Evolutionary conservation across 1,140 invertebrate species (phyloP), one percentile per base, ranked within the genome.

Genomic region (Steinernema feltiae): DNA sequence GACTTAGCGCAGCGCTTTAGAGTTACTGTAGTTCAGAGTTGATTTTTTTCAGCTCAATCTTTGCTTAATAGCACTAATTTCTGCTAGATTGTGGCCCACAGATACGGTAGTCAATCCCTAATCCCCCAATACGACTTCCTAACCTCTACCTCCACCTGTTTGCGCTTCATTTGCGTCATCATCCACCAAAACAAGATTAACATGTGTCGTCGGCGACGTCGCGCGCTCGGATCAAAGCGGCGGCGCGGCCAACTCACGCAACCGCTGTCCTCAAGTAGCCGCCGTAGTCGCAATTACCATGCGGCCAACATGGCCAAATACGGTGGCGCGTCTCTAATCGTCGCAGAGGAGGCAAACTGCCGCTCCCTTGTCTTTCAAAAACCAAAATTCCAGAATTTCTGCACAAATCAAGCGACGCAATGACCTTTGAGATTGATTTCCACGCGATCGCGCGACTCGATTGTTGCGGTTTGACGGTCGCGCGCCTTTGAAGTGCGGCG

Each of bases 391-490:
- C 53, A 3, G 53, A 63, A 63, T 63, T 63, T 21, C 53, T n/a
- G n/a, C n/a, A n/a, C n/a, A 41, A 41, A 41, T 17, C 3, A 7
- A 21, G 53, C 2, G 2, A 15, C 53, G 15, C 7, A 63, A 63
- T 21, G 53, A 63, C 53, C 53, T 63, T 63, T 21, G 53, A 15
- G 7, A 63, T 63, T 63, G 7, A 63, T 63, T n/a, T 63, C 24
- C 53, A 63, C 53, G 53, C 53, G 53, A 27, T 27, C 12, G 15
- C 53, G 53, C 53, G 24, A 63, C 7, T 63, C 7, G 24, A 63
- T 63, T 63, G 53, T 63, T 63, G 53, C 53, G 53, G 53, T 63
- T 15, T 63, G 53, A 21, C 53, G 53, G n/a, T 63, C 53, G 53
- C 7, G 24, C 24, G 53, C 53, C 24, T 41, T 63, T 63, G 53